Percentiles rank a stretch among this genome's conserved stretches.
These are phyloP conservation scores for Vireo griseus DNA, from an alignment of 2,797 vertebrate genomes.

Conservation along the genomic window DNA sequence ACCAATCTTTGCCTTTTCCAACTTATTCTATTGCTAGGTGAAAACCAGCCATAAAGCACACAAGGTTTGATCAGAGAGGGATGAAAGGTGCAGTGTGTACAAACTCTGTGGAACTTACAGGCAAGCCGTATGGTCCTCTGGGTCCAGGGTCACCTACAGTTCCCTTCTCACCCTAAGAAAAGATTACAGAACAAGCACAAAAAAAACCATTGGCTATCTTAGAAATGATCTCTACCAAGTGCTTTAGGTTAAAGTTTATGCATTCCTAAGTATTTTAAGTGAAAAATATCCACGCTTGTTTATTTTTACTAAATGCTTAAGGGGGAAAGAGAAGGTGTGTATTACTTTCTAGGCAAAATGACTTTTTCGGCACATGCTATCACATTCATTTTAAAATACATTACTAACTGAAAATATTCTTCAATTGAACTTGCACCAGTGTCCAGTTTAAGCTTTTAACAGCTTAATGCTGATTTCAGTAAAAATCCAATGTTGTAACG, in stretches of 20 bases:
- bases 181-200: conserved; percentile 27
- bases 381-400: not conserved
- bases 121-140: conserved; percentile 93
- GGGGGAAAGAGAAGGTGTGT: not conserved
- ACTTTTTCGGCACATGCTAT: not conserved
- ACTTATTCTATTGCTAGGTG: not conserved
- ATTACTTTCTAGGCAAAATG: not conserved
- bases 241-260: not conserved
- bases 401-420: not conserved
- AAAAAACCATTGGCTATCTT: not conserved
- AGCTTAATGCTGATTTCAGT: not conserved
- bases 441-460: not conserved
- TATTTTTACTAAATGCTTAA: not conserved
- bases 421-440: not conserved
- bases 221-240: not conserved
- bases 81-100: not conserved
- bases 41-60: conserved; percentile 21
- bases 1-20: not conserved
- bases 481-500: not conserved
- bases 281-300: not conserved
- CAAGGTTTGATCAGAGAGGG: conserved; percentile 4
- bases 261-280: not conserved
- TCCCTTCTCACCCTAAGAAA: conserved; percentile 90
- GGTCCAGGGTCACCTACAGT: conserved; percentile 87
- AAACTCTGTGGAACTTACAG: conserved; percentile 80